phyloP scores from a whole-genome alignment of 2,113 vertebrate genomes.

The Neoarius graeffei region DNA sequence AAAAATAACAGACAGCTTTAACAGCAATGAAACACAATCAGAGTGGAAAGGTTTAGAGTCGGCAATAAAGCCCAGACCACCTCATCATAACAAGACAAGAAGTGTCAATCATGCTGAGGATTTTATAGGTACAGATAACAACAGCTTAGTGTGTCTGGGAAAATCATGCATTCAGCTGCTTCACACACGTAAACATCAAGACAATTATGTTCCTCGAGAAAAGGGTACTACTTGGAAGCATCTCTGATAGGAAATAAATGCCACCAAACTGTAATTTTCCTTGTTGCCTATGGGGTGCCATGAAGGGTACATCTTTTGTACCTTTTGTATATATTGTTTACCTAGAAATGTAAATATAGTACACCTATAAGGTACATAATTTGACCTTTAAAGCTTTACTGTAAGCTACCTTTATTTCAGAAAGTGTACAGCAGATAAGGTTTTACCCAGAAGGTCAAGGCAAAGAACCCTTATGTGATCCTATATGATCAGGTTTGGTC shows the following conservation, averaged over 20 bases:
- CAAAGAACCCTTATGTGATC: background rate
- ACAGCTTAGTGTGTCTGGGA: background rate
- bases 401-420: background rate
- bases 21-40: constrained; percentile 53
- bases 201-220: background rate
- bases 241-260: background rate
- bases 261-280: background rate
- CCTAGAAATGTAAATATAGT: background rate
- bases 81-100: constrained; percentile 57
- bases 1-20: constrained; percentile 61
- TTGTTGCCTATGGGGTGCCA: background rate
- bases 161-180: background rate
- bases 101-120: constrained; percentile 64
- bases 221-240: background rate
- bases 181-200: constrained; percentile 25
- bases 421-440: background rate
- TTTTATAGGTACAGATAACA: constrained; percentile 34
- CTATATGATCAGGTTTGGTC: background rate
- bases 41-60: constrained; percentile 52
- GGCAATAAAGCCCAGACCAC: background rate
- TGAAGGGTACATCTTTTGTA: background rate
- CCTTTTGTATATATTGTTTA: background rate
- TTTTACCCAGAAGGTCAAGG: background rate
- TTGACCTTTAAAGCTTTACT: background rate
- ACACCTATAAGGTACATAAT: background rate